Evolutionary conservation across 1,140 invertebrate species (phyloP), one percentile per base, ranked within the genome.

Genomic region (Saccostrea cuccullata): DNA sequence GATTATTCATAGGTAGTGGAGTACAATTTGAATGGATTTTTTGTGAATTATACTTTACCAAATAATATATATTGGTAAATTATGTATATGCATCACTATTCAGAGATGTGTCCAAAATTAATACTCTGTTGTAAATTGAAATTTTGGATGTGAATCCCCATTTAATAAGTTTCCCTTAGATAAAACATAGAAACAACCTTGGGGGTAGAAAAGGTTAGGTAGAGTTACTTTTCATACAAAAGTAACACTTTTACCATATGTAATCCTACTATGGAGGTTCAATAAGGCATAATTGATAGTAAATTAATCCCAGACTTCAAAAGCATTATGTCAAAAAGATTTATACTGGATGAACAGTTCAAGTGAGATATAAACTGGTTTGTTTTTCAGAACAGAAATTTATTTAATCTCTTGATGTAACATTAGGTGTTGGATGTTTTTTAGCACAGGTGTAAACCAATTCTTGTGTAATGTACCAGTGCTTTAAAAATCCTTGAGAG

Each of bases 201-300:
- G 23, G 70, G 70, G 26, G 23, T 23, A 11, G 20, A n/a, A n/a
- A 11, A 12, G 67, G 67, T 23, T 17, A 26, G n/a, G n/a, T 12
- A 26, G 36, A 73, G 70, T 26, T 73, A 73, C 26, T 26, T 73
- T 73, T 23, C 23, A 40, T 73, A 73, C 23, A 36, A 73, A 36
- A 36, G 70, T 30, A 15, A 73, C 26, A 30, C 0, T 73, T 73
- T 73, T 73, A 73, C 70, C 70, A 30, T 30, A 26, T 73, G 23
- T 73, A 73, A 73, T 36, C 70, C 26, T 73, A 36, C 26, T 73
- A 9, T 30, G 70, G 70, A 13, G 26, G 36, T 30, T 30, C 30
- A 13, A 73, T 73, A 73, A 73, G 70, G 58, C 70, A 26, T 30
- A 73, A 73, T 30, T 73, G 70, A 73, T 36, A 73, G 70, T 26